Conservation (phyloP, 2,797 vertebrate genomes). For the Agapornis canus region DNA sequence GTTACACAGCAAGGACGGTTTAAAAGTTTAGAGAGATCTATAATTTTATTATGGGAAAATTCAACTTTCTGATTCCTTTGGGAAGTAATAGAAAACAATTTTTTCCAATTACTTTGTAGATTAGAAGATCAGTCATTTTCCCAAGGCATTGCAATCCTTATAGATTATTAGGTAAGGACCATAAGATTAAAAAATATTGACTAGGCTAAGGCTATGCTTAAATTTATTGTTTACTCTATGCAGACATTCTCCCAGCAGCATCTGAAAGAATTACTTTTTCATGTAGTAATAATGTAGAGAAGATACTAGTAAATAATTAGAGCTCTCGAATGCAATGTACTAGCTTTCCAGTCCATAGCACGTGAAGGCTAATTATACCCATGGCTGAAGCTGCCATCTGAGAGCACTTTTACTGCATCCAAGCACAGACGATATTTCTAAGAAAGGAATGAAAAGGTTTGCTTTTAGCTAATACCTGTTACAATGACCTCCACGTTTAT, state of each 20-base stretch:
- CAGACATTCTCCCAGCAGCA: neutral
- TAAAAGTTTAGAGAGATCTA: neutral
- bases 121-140: neutral
- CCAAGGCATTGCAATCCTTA: neutral
- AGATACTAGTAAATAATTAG: slow-evolving; percentile 35
- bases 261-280: neutral
- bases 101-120: neutral
- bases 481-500: neutral
- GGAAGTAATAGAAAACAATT: neutral
- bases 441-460: neutral
- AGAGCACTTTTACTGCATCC: neutral
- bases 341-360: slow-evolving; percentile 37
- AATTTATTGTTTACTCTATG: neutral
- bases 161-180: neutral
- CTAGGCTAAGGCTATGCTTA: neutral
- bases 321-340: slow-evolving; percentile 8
- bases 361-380: slow-evolving; percentile 25
- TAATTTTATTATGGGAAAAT: neutral
- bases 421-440: neutral
- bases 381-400: neutral
- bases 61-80: neutral
- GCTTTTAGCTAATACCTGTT: neutral
- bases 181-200: neutral
- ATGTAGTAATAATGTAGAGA: neutral
- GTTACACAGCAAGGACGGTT: neutral